Conservation (phyloP, 2,888 invertebrate genomes). For the Drosophila merina region DNA sequence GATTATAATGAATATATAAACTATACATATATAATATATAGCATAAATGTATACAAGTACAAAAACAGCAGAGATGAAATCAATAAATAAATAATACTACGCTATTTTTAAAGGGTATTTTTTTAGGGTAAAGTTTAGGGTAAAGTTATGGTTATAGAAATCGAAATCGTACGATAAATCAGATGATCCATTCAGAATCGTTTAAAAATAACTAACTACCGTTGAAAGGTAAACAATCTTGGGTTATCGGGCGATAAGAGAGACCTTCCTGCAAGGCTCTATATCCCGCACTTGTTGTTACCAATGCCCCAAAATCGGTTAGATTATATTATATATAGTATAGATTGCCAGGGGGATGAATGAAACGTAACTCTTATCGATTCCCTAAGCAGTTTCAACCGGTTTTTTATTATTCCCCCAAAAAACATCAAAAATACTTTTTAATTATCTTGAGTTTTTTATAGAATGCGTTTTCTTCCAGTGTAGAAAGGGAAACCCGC, state of each 20-base stretch:
- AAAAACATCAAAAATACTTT: no score
- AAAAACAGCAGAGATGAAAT: slow-evolving; percentile 25
- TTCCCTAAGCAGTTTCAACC: background rate
- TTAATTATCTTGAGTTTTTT: background rate
- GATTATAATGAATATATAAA: slow-evolving; percentile 7
- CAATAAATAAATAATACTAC: slow-evolving; percentile 25
- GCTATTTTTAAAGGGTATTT: background rate
- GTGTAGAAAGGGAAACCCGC: slow-evolving; percentile 12
- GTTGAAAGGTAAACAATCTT: slow-evolving; percentile 21
- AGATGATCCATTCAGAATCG: slow-evolving; percentile 10
- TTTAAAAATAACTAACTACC: background rate
- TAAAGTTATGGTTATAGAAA: background rate
- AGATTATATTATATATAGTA: slow-evolving; percentile 9
- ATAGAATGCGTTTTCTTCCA: background rate
- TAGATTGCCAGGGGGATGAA: slow-evolving; percentile 20
- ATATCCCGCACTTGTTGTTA: slow-evolving; percentile 16
- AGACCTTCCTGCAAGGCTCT: slow-evolving; percentile 18
- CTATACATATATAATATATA: slow-evolving; percentile 13
- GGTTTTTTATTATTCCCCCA: background rate
- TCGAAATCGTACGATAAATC: slow-evolving; percentile 6
- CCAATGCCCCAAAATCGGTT: slow-evolving; percentile 30
- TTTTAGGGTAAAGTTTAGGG: background rate
- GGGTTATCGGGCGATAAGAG: slow-evolving; percentile 23
- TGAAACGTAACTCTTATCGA: slow-evolving; percentile 11
- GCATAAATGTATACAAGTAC: slow-evolving; percentile 39